Percentiles rank a stretch among this genome's conserved stretches.
These are phyloP conservation scores for Ibidorhyncha struthersii DNA, from an alignment of 2,113 vertebrate genomes.

Conservation along the genomic window DNA sequence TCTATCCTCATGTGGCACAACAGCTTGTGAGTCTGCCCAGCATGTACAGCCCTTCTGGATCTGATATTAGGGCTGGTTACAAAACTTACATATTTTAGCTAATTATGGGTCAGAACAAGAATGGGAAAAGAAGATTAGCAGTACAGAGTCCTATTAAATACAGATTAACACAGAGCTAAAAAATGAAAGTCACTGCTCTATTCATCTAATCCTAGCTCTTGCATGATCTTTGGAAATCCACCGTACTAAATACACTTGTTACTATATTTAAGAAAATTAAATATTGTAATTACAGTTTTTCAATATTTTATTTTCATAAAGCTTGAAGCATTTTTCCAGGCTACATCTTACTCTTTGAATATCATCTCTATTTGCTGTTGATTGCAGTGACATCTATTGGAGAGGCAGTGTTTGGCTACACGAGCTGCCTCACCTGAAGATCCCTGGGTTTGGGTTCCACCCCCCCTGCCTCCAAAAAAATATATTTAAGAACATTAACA, in stretches of 20 bases:
- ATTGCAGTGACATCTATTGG: constrained; percentile 80
- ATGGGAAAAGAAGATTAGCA: constrained; percentile 35
- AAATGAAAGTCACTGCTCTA: constrained; percentile 3
- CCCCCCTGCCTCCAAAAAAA: accelerated
- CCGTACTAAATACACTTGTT: background rate
- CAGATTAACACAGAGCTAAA: constrained; percentile 29
- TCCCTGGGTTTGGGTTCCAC: background rate
- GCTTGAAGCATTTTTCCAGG: background rate
- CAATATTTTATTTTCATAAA: background rate
- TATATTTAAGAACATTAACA: background rate
- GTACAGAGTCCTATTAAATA: constrained; percentile 24
- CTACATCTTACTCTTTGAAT: background rate
- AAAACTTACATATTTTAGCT: background rate
- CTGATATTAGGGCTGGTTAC: background rate
- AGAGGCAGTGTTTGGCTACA: constrained; percentile 50
- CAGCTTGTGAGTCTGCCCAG: background rate
- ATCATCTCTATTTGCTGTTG: constrained; percentile 59
- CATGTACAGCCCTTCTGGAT: background rate
- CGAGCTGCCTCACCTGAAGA: background rate
- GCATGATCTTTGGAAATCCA: background rate
- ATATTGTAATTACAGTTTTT: background rate
- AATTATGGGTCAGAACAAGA: constrained; percentile 42
- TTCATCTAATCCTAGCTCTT: background rate
- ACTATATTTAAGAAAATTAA: background rate
- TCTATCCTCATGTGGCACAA: background rate